phyloP scores from a whole-genome alignment of 2,888 invertebrate species.

The Emesis russula region DNA sequence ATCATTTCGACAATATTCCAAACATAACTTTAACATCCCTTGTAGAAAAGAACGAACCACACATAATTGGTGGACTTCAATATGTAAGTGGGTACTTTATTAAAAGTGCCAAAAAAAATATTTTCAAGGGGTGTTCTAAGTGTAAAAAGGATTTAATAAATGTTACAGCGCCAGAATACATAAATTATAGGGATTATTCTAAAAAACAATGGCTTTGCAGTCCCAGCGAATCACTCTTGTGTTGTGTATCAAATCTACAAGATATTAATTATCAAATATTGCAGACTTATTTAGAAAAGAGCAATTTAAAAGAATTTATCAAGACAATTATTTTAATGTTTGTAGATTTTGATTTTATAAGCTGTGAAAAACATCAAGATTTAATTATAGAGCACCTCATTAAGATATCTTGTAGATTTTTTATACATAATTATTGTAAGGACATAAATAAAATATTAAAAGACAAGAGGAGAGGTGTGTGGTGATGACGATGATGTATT shows the following conservation, averaged over 20 bases:
- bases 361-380: constrained; percentile 42
- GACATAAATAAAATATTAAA: constrained; percentile 55
- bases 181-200: constrained; percentile 45
- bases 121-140: constrained; percentile 62
- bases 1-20: constrained; percentile 24
- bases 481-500: constrained; percentile 10
- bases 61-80: constrained; percentile 53
- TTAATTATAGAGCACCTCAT: constrained; percentile 42
- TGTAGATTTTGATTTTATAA: constrained; percentile 41
- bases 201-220: constrained; percentile 47
- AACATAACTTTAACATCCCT: constrained; percentile 42
- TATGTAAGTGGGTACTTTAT: constrained; percentile 77
- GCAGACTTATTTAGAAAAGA: constrained; percentile 15
- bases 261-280: constrained; percentile 37
- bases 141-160: constrained; percentile 54
- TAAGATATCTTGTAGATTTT: constrained; percentile 69
- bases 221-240: constrained; percentile 38
- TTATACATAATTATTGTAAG: constrained; percentile 68
- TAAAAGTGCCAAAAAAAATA: constrained; percentile 58
- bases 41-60: constrained; percentile 43
- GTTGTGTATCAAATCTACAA: constrained; percentile 40
- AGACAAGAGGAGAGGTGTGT: constrained; percentile 4
- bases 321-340: constrained; percentile 42
- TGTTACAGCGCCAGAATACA: constrained; percentile 40
- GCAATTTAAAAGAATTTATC: constrained; percentile 43